Percentiles rank a stretch among this genome's conserved stretches.
Conservation (phyloP, 2,797 vertebrate genomes). For the Brotula barbata region DNA sequence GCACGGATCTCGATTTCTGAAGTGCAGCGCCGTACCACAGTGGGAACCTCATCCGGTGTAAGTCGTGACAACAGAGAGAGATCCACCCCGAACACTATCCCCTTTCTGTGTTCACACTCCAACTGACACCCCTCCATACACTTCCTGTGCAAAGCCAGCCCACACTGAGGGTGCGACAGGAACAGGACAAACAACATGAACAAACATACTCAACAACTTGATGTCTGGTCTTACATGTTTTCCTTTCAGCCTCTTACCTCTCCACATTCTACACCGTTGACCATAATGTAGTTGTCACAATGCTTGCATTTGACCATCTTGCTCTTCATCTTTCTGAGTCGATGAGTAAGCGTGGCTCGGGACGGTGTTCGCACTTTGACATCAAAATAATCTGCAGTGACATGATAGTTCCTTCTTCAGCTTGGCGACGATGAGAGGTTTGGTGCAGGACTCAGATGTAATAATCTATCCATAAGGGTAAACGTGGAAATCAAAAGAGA, state of each 20-base stretch:
- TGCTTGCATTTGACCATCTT: slow-evolving; percentile 91
- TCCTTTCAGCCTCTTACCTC: slow-evolving; percentile 80
- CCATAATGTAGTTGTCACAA: slow-evolving; percentile 92
- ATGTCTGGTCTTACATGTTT: neutral
- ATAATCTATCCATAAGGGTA: neutral
- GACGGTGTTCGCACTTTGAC: slow-evolving; percentile 78
- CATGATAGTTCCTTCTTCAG: neutral
- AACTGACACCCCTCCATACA: slow-evolving; percentile 88
- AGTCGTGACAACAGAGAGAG: slow-evolving; percentile 81
- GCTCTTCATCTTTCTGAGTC: slow-evolving; percentile 84
- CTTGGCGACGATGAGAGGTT: neutral
- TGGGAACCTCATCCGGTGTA: slow-evolving; percentile 83
- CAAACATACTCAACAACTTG: neutral
- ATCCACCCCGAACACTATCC: slow-evolving; percentile 83
- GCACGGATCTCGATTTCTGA: slow-evolving; percentile 89
- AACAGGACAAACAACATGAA: slow-evolving; percentile 2
- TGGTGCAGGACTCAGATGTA: neutral
- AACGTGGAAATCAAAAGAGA: rapidly evolving
- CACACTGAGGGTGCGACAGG: slow-evolving; percentile 77
- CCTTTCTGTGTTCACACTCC: slow-evolving; percentile 85
- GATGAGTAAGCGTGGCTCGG: slow-evolving; percentile 85
- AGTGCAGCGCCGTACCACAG: slow-evolving; percentile 86
- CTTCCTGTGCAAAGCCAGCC: slow-evolving; percentile 89
- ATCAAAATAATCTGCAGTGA: slow-evolving; percentile 62
- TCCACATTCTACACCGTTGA: slow-evolving; percentile 89